Conservation (phyloP, 1,140 invertebrate species). For the Solen grandis region DNA sequence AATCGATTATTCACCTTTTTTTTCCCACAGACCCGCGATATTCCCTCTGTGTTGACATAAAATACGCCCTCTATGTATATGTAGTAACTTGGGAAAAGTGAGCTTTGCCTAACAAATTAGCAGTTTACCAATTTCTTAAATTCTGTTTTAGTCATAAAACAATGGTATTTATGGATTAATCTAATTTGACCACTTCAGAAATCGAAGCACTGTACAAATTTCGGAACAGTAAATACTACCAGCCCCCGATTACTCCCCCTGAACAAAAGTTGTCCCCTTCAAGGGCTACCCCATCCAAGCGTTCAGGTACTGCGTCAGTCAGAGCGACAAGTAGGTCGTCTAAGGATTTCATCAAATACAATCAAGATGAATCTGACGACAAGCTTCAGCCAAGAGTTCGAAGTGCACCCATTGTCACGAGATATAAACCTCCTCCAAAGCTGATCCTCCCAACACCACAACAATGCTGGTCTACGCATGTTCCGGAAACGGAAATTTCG, state of each 20-base stretch:
- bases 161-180: too few relatives aligned
- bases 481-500: conserved; percentile 52
- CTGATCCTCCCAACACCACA: conserved; percentile 48
- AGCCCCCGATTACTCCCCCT: conserved; percentile 24
- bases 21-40: too few relatives aligned
- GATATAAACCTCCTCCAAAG: conserved; percentile 39
- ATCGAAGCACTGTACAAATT: conserved; percentile 46
- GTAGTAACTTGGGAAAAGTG: too few relatives aligned
- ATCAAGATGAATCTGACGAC: not conserved
- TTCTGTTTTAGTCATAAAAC: too few relatives aligned
- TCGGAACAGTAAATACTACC: conserved; percentile 52
- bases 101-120: too few relatives aligned
- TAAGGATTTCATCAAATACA: not conserved
- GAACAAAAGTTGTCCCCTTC: conserved; percentile 4
- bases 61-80: too few relatives aligned
- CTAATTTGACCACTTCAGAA: too few relatives aligned
- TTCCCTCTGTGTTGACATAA: too few relatives aligned
- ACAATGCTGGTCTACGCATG: conserved; percentile 59
- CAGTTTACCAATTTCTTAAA: too few relatives aligned
- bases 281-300: not conserved
- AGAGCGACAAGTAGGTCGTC: not conserved
- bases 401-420: conserved; percentile 44
- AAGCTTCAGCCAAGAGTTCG: conserved; percentile 3
- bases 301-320: not conserved
- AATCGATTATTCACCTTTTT: too few relatives aligned